A percentile compares a stretch with the other conserved stretches of the same genome.
Evolutionary conservation across 2,113 vertebrate species (phyloP).

Genomic region (Pavo muticus): DNA sequence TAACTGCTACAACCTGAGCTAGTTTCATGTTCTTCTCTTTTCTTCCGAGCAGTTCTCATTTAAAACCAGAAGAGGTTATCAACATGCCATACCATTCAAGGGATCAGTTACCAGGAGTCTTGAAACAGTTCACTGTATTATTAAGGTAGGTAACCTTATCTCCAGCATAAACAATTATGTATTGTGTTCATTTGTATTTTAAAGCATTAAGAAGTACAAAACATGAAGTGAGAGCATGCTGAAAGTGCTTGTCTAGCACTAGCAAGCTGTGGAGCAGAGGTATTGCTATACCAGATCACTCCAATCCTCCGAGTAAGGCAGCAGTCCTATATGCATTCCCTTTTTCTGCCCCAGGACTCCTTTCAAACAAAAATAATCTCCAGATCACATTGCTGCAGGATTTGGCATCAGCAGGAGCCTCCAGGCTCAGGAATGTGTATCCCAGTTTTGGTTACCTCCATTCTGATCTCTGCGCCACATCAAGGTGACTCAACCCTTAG

Average conservation of each 20-base stretch:
- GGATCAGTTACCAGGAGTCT: slow-evolving; percentile 78
- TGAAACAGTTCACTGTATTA: slow-evolving; percentile 87
- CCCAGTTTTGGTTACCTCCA: not conserved
- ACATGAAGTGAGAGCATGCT: not conserved
- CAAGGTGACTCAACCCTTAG: not conserved
- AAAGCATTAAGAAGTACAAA: not conserved
- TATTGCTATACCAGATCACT: not conserved
- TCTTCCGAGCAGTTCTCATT: slow-evolving; percentile 40
- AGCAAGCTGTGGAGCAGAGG: not conserved
- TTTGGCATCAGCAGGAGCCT: not conserved
- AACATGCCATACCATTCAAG: slow-evolving; percentile 51
- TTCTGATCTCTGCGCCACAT: not conserved
- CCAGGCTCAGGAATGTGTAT: accelerated
- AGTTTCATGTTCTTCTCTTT: not conserved
- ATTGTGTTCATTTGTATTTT: not conserved
- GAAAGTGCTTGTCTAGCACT: not conserved
- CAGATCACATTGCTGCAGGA: accelerated
- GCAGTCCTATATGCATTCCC: not conserved
- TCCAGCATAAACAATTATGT: not conserved
- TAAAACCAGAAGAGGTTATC: slow-evolving; percentile 51
- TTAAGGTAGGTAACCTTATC: slow-evolving; percentile 86
- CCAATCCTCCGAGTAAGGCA: not conserved
- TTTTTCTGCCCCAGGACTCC: not conserved
- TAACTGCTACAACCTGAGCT: not conserved
- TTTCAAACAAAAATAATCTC: not conserved